These are phyloP conservation scores for Apamea sordens DNA, from an alignment of 2,888 invertebrate species.

Conservation along the genomic window DNA sequence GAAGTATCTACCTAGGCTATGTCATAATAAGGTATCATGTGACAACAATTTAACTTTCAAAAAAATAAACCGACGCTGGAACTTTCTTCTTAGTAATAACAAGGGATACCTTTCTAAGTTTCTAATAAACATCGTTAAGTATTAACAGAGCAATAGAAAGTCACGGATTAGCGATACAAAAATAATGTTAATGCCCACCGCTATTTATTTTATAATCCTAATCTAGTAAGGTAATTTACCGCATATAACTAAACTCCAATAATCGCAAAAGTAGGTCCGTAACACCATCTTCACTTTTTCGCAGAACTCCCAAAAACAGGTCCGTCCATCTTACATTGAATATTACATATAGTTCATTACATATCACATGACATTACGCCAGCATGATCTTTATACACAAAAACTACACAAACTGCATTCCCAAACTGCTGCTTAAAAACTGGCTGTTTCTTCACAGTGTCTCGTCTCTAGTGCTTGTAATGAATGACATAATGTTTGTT, in stretches of 20 bases:
- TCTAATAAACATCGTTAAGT: constrained; percentile 23
- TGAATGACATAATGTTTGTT: constrained; percentile 71
- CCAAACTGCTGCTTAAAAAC: constrained; percentile 49
- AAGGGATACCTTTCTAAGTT: constrained; percentile 27
- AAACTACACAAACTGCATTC: constrained; percentile 55
- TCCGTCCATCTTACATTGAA: constrained; percentile 33
- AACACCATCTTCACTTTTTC: constrained; percentile 31
- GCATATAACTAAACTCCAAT: constrained; percentile 14
- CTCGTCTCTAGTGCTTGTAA: constrained; percentile 69
- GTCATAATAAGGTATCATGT: background rate
- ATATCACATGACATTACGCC: constrained; percentile 40
- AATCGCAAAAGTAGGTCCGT: constrained; percentile 4
- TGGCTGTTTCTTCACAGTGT: constrained; percentile 65
- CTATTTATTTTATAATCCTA: constrained; percentile 19
- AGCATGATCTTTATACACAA: constrained; percentile 47
- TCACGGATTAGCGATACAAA: constrained; percentile 34
- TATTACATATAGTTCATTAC: constrained; percentile 42
- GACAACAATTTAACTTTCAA: background rate
- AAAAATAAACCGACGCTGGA: background rate
- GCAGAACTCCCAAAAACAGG: constrained; percentile 31
- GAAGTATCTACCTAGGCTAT: background rate
- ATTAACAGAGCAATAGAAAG: constrained; percentile 36
- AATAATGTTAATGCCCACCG: background rate
- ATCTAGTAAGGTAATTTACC: constrained; percentile 26
- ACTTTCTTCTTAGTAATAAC: constrained; percentile 26